Percentiles rank a stretch among this genome's conserved stretches.
These are phyloP conservation scores for Eubasilissa splendida DNA, from an alignment of 2,888 invertebrate genomes.

Conservation along the genomic window DNA sequence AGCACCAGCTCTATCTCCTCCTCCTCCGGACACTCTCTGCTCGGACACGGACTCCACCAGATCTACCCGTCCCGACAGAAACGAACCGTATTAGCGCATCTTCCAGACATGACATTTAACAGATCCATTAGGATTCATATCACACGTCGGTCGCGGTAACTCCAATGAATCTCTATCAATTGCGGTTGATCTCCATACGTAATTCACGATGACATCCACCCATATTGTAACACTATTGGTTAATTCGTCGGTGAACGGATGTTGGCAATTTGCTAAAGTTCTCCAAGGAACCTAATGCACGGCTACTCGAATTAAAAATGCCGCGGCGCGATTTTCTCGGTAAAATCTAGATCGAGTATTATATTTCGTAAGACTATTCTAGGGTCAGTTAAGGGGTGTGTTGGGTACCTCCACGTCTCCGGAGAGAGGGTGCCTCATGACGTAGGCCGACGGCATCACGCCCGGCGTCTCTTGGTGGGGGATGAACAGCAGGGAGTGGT, in stretches of 20 bases:
- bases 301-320: constrained; percentile 44
- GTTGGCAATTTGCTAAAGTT: constrained; percentile 72
- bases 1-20: constrained; percentile 82
- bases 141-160: constrained; percentile 54
- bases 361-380: neutral
- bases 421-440: constrained; percentile 81
- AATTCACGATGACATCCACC: constrained; percentile 64
- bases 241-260: constrained; percentile 71
- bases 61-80: constrained; percentile 68
- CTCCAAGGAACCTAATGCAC: constrained; percentile 65
- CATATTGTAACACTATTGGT: constrained; percentile 66
- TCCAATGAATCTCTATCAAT: constrained; percentile 62
- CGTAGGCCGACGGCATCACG: constrained; percentile 82
- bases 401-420: constrained; percentile 78
- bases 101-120: constrained; percentile 43
- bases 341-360: constrained; percentile 31
- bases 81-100: constrained; percentile 28
- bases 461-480: constrained; percentile 87
- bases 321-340: constrained; percentile 27
- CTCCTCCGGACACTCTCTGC: constrained; percentile 83
- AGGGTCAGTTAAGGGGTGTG: neutral
- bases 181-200: constrained; percentile 69
- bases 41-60: constrained; percentile 89
- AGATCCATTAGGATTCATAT: constrained; percentile 55
- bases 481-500: constrained; percentile 84